Conservation (phyloP, 2,797 vertebrate species). For the Thamnophis elegans region DNA sequence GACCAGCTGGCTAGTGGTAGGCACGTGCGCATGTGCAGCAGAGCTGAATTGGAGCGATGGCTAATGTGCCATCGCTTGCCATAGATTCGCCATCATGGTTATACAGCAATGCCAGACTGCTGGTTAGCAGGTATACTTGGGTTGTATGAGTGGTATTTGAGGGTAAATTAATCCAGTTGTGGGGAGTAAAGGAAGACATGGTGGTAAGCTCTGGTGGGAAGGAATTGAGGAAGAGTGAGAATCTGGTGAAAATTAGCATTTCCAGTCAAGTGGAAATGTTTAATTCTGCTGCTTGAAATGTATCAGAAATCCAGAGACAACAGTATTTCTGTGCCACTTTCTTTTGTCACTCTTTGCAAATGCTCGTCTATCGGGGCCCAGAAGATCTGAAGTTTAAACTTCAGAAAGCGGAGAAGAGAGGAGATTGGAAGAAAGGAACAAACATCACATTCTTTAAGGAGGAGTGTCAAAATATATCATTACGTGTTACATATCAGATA, state of each 20-base stretch:
- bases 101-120: neutral
- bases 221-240: neutral
- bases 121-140: neutral
- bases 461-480: slow-evolving; percentile 1
- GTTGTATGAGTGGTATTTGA: neutral
- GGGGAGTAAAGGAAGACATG: neutral
- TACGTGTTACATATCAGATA: slow-evolving; percentile 11
- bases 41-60: too few species aligned
- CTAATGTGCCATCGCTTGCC: too few species aligned
- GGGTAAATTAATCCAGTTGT: neutral
- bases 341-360: neutral
- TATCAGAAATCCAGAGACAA: neutral
- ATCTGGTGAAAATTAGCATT: neutral
- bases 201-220: neutral
- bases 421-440: neutral
- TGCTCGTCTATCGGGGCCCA: too few species aligned
- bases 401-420: neutral
- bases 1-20: too few species aligned
- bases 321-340: neutral
- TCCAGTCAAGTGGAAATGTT: neutral
- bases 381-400: neutral
- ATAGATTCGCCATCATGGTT: too few species aligned
- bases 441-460: too few species aligned
- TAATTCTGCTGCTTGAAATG: neutral
- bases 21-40: too few species aligned